Conservation (phyloP, 2,797 vertebrate species). For the Danio choprae region DNA sequence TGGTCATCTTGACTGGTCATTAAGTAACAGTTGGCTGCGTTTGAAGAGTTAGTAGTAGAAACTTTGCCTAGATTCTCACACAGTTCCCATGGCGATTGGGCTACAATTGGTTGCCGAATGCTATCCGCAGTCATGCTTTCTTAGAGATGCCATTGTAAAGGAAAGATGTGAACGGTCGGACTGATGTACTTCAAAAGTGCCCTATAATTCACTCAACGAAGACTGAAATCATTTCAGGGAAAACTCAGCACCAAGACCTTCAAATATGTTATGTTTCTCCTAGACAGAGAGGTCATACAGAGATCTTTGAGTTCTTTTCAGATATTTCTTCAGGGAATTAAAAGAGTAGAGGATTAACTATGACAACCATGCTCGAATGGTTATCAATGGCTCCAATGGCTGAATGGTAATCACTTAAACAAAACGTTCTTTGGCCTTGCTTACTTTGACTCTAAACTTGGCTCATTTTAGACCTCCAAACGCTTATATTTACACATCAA, state of each 20-base stretch:
- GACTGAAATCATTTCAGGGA: background rate
- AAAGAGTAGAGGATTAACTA: too few relatives aligned
- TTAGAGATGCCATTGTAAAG: background rate
- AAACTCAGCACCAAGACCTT: background rate
- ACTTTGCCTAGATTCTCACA: background rate
- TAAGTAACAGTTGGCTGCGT: background rate
- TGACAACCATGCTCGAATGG: too few relatives aligned
- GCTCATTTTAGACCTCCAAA: background rate
- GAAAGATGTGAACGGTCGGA: background rate
- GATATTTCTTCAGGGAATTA: background rate
- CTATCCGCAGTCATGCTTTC: constrained; percentile 18
- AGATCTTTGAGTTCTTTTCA: background rate
- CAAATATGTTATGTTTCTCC: background rate
- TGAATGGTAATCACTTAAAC: too few relatives aligned
- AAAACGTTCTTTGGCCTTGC: background rate
- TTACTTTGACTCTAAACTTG: background rate
- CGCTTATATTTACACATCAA: background rate
- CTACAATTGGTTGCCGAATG: background rate
- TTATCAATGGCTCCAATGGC: too few relatives aligned
- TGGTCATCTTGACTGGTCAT: background rate
- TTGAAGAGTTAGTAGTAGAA: background rate
- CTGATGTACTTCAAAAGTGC: background rate
- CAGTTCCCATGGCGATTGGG: constrained; percentile 36
- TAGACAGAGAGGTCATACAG: background rate
- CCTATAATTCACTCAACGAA: background rate